phyloP scores from a whole-genome alignment of 2,113 vertebrate genomes.

The Nycticryphes semicollaris region DNA sequence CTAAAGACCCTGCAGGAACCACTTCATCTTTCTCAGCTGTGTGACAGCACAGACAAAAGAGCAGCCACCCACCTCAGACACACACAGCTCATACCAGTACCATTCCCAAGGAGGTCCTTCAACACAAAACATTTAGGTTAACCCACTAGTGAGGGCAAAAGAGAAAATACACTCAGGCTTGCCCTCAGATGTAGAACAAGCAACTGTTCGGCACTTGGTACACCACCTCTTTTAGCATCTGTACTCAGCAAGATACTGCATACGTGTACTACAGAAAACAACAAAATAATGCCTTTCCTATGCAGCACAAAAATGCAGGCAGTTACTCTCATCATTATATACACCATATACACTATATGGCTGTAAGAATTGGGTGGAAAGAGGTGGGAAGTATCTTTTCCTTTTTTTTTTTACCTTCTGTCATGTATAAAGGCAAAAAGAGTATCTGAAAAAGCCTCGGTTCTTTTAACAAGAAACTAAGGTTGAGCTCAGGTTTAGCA shows the following conservation, averaged over 20 bases:
- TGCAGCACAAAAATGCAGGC: neutral
- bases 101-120: neutral
- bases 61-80: neutral
- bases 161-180: neutral
- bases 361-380: neutral
- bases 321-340: neutral
- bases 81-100: neutral
- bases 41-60: neutral
- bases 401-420: neutral
- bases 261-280: fast-evolving
- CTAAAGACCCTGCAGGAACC: neutral
- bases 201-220: neutral
- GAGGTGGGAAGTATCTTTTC: neutral
- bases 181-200: neutral
- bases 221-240: neutral
- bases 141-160: neutral
- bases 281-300: neutral
- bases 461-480: neutral
- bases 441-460: neutral
- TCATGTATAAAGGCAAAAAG: neutral
- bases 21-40: neutral
- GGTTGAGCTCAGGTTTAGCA: neutral
- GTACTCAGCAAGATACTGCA: neutral
- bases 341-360: neutral
- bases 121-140: neutral